Conservation (phyloP, 2,888 invertebrate species). For the Falcaria lacertinaria region DNA sequence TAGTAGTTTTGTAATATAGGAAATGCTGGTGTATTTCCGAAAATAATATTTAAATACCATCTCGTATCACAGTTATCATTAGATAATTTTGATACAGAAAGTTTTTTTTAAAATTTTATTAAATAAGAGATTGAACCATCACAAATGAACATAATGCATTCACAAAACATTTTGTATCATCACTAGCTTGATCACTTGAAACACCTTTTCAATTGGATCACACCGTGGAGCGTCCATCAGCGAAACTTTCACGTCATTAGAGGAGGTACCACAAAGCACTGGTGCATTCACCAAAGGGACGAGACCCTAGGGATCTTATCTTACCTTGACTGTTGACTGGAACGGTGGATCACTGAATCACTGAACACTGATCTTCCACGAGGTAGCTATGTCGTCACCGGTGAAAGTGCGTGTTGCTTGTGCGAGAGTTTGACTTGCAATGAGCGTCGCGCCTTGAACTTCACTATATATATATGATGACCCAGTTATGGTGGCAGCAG, state of each 20-base stretch:
- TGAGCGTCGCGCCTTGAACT: slow-evolving; percentile 89
- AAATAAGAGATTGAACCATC: neutral
- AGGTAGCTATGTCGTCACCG: slow-evolving; percentile 53
- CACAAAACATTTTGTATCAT: slow-evolving; percentile 2
- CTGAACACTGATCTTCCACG: slow-evolving; percentile 63
- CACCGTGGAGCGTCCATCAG: neutral
- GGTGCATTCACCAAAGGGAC: slow-evolving; percentile 25
- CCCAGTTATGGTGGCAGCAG: slow-evolving; percentile 83
- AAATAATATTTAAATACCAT: no score
- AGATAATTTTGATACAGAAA: neutral
- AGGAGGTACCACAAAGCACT: slow-evolving; percentile 25
- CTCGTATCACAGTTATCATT: no score
- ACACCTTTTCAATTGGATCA: slow-evolving; percentile 5
- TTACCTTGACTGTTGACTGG: slow-evolving; percentile 63
- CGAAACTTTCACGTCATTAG: slow-evolving; percentile 7
- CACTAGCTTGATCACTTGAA: slow-evolving; percentile 8
- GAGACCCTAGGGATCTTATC: slow-evolving; percentile 30
- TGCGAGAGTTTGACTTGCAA: slow-evolving; percentile 74
- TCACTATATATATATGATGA: slow-evolving; percentile 90
- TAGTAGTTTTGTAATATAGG: no score
- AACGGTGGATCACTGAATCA: slow-evolving; percentile 62
- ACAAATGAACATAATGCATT: neutral
- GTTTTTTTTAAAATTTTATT: neutral
- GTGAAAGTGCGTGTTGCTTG: slow-evolving; percentile 74
- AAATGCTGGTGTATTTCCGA: no score